A percentile compares a stretch with the other conserved stretches of the same genome.
These are phyloP conservation scores for Baryphthengus martii DNA, from an alignment of 2,113 vertebrate species.

Conservation along the genomic window DNA sequence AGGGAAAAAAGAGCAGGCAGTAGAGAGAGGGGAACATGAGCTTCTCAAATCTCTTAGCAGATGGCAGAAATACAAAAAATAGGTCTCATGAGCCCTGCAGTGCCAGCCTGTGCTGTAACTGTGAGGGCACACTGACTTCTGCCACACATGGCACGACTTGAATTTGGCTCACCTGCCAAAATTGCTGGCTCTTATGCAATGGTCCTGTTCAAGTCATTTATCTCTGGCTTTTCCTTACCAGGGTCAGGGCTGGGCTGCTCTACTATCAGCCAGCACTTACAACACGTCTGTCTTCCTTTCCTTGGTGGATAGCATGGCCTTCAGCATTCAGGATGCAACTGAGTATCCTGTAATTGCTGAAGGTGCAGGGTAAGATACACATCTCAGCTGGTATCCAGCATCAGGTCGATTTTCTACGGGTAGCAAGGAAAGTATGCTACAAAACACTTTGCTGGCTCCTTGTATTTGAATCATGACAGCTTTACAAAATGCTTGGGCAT, in stretches of 20 bases:
- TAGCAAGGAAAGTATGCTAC: neutral
- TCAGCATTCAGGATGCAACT: neutral
- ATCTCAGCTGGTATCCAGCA: neutral
- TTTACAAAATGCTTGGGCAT: neutral
- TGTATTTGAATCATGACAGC: neutral
- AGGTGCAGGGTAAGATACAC: rapidly evolving
- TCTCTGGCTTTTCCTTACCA: neutral
- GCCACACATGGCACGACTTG: neutral
- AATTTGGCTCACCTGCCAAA: neutral
- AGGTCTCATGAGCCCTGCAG: neutral
- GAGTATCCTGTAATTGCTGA: neutral
- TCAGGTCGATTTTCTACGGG: neutral
- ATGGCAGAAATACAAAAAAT: neutral
- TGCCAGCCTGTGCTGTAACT: neutral
- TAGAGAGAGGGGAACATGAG: neutral
- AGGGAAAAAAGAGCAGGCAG: neutral
- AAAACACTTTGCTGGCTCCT: neutral
- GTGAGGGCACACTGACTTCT: neutral
- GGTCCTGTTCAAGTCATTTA: neutral
- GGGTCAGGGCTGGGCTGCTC: neutral
- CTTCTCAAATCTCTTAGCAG: neutral
- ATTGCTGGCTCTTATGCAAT: neutral
- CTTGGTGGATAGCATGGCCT: neutral
- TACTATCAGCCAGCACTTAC: neutral
- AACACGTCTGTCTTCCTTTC: neutral